A percentile compares a stretch with the other conserved stretches of the same genome.
Conservation (phyloP, 2,888 invertebrate genomes). For the Chaetogeoica ovagalla region DNA sequence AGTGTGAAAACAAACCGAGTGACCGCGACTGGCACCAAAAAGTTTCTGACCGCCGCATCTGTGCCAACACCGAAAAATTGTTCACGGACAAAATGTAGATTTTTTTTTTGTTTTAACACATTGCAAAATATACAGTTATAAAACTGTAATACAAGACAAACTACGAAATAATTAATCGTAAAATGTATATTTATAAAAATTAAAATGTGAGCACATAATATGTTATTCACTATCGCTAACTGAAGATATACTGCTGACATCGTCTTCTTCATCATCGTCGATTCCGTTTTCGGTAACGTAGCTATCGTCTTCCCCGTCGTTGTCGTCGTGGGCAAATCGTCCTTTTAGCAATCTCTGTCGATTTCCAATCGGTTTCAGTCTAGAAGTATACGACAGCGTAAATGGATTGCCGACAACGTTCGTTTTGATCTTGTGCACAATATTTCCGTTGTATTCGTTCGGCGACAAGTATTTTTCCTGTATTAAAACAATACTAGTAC, state of each 20-base stretch:
- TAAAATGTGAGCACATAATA: not conserved
- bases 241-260: not conserved
- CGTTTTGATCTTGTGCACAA: not conserved
- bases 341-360: no score
- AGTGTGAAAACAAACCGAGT: no score
- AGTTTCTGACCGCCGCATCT: no score
- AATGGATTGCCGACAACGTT: not conserved
- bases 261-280: no score
- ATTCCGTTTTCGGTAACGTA: no score
- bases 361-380: not conserved
- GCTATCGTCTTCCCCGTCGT: not conserved
- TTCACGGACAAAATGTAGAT: no score
- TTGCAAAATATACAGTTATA: no score
- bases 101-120: no score
- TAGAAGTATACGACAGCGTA: not conserved
- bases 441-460: not conserved
- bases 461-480: not conserved
- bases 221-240: constrained; percentile 1
- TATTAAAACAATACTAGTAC: not conserved
- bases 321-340: not conserved
- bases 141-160: no score
- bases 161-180: no score
- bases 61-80: no score
- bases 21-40: no score
- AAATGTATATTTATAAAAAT: not conserved